Percentiles rank a stretch among this genome's conserved stretches.
These are phyloP conservation scores for Aleiodes sp. DNA, from an alignment of 1,140 invertebrate species.

Conservation along the genomic window DNA sequence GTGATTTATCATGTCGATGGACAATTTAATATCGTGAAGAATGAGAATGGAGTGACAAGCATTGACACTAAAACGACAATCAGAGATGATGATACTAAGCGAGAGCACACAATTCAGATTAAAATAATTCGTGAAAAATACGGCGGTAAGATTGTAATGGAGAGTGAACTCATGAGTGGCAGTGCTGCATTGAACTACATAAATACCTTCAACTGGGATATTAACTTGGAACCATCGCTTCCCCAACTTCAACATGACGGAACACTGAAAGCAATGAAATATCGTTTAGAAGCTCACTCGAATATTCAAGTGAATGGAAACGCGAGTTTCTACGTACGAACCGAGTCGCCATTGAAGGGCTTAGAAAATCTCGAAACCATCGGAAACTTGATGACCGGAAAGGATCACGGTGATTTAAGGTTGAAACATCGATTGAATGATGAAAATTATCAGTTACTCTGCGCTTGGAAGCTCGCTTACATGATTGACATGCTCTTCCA, in stretches of 20 bases:
- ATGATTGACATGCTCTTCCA: slow-evolving; percentile 52
- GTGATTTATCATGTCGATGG: slow-evolving; percentile 38
- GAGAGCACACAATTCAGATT: slow-evolving; percentile 29
- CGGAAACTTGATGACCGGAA: slow-evolving; percentile 48
- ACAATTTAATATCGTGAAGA: slow-evolving; percentile 21
- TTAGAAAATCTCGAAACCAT: slow-evolving; percentile 45
- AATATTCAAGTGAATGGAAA: slow-evolving; percentile 56
- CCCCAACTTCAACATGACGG: background rate
- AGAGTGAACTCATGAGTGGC: slow-evolving; percentile 38
- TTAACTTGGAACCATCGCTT: background rate
- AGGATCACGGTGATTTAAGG: slow-evolving; percentile 43
- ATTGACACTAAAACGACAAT: slow-evolving; percentile 27
- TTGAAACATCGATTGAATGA: slow-evolving; percentile 49
- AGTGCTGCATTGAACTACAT: slow-evolving; percentile 41
- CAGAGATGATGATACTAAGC: background rate
- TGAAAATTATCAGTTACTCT: slow-evolving; percentile 32
- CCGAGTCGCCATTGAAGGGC: slow-evolving; percentile 48
- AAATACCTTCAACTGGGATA: slow-evolving; percentile 57
- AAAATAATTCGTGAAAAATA: slow-evolving; percentile 43
- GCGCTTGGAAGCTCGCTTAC: slow-evolving; percentile 49
- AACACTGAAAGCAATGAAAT: slow-evolving; percentile 17
- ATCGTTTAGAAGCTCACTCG: slow-evolving; percentile 47
- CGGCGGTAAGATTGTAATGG: slow-evolving; percentile 32
- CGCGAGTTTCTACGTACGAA: slow-evolving; percentile 46
- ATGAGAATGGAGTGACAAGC: slow-evolving; percentile 8